phyloP scores from a whole-genome alignment of 2,888 invertebrate species.

The Arrhopalites spinosus region DNA sequence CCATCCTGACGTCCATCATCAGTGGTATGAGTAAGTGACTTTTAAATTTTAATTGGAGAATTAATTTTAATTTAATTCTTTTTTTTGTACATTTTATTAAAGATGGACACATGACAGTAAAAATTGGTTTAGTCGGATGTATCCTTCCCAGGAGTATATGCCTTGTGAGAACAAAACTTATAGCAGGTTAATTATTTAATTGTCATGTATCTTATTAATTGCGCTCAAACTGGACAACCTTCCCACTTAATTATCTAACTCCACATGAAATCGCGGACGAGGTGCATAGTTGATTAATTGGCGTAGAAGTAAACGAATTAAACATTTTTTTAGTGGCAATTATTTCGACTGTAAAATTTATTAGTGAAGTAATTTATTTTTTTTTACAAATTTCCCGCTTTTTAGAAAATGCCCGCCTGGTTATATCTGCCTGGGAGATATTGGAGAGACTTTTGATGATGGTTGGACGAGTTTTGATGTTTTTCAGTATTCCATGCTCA shows the following conservation, averaged over 20 bases:
- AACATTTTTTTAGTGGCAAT: constrained; percentile 11
- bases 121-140: too few relatives aligned
- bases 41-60: too few relatives aligned
- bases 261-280: too few relatives aligned
- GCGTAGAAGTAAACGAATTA: constrained; percentile 1
- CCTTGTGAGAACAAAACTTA: too few relatives aligned
- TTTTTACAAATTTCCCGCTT: not conserved
- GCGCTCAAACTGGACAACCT: too few relatives aligned
- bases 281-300: not conserved
- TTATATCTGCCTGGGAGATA: constrained; percentile 79
- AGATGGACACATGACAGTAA: not conserved
- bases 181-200: too few relatives aligned
- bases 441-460: constrained; percentile 93
- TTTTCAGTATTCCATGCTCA: constrained; percentile 96
- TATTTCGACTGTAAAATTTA: not conserved
- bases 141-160: too few relatives aligned
- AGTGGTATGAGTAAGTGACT: too few relatives aligned
- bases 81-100: not conserved
- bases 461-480: constrained; percentile 80
- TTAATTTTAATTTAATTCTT: too few relatives aligned
- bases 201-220: too few relatives aligned
- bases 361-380: not conserved
- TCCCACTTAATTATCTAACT: too few relatives aligned
- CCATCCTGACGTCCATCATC: constrained; percentile 6
- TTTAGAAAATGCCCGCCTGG: constrained; percentile 71